Evolutionary conservation across 2,797 vertebrate genomes (phyloP).

Genomic region (Pseudopleuronectes americanus): DNA sequence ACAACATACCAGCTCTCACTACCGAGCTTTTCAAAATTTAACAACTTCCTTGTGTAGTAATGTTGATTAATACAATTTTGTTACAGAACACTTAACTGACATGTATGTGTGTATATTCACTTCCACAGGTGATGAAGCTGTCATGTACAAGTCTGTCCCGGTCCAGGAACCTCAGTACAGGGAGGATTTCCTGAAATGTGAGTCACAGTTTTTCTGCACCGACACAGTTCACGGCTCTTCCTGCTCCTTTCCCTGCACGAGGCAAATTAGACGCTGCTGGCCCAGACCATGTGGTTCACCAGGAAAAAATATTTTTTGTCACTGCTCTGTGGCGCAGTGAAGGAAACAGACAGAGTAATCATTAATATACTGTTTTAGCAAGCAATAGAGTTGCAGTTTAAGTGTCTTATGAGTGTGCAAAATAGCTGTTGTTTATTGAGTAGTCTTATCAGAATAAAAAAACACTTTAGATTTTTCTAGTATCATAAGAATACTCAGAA

Average conservation of each 20-base stretch:
- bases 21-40: neutral
- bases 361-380: neutral
- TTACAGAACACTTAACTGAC: neutral
- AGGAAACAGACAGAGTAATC: slow-evolving; percentile 27
- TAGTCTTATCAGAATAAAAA: neutral
- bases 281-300: slow-evolving; percentile 68
- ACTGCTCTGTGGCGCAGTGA: slow-evolving; percentile 14
- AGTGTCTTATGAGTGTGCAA: neutral
- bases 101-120: neutral
- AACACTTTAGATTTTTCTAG: neutral
- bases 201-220: slow-evolving; percentile 63
- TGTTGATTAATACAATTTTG: neutral
- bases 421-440: neutral
- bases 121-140: slow-evolving; percentile 75
- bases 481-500: neutral
- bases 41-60: neutral
- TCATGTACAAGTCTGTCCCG: slow-evolving; percentile 76
- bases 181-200: slow-evolving; percentile 85
- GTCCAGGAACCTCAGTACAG: slow-evolving; percentile 76
- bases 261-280: slow-evolving; percentile 55
- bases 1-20: neutral
- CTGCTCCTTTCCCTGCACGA: slow-evolving; percentile 32
- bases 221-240: slow-evolving; percentile 22
- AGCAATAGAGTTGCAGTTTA: slow-evolving; percentile 14
- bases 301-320: slow-evolving; percentile 42